Conservation (phyloP, 2,113 vertebrate genomes). For the Athene cunicularia region DNA sequence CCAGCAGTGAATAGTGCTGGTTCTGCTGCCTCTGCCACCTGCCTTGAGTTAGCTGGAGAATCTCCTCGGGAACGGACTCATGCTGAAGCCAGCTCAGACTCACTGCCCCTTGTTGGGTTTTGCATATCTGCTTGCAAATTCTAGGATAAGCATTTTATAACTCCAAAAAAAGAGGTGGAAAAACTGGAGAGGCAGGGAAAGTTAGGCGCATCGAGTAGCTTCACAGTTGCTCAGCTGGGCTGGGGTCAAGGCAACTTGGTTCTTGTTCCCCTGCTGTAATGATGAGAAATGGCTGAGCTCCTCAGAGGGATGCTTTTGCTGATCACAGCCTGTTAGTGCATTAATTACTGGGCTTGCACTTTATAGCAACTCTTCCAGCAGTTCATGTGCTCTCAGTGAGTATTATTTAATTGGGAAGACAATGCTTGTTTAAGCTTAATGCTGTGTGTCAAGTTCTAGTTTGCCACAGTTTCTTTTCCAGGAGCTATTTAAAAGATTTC, state of each 20-base stretch:
- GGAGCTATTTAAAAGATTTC: not conserved
- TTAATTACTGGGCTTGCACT: not conserved
- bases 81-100: not conserved
- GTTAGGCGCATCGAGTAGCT: accelerated
- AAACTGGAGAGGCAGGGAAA: not conserved
- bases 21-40: not conserved
- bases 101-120: not conserved
- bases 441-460: not conserved
- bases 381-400: not conserved
- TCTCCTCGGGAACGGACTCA: accelerated
- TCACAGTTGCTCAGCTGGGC: not conserved
- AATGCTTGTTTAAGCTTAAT: not conserved
- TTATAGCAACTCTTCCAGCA: not conserved
- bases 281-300: not conserved
- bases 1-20: not conserved
- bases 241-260: not conserved
- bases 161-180: not conserved
- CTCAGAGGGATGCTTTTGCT: not conserved
- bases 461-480: not conserved
- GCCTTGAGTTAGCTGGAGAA: not conserved
- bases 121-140: not conserved
- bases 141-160: not conserved
- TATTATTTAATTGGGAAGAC: not conserved
- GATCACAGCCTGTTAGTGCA: not conserved
- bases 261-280: not conserved